Conservation (phyloP, 2,888 invertebrate genomes). For the Agrotis exclamationis region DNA sequence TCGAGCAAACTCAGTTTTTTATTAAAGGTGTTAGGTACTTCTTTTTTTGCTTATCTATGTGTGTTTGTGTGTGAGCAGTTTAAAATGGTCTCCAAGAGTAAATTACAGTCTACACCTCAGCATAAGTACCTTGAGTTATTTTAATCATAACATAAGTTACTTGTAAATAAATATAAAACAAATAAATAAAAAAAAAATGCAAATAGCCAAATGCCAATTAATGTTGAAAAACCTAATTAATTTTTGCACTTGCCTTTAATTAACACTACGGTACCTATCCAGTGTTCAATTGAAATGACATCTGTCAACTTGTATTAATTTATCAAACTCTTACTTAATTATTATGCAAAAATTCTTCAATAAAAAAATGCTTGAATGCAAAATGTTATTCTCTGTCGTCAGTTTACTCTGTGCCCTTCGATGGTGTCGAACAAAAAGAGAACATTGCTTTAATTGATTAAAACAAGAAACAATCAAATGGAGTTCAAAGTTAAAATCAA, state of each 20-base stretch:
- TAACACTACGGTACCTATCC: conserved; percentile 10
- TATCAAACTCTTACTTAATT: background rate
- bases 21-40: no score
- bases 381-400: conserved; percentile 19
- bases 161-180: no score
- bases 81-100: no score
- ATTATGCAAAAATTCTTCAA: background rate
- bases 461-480: background rate
- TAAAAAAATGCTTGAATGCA: background rate
- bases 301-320: conserved; percentile 38
- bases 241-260: conserved; percentile 9
- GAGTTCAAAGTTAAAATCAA: no score
- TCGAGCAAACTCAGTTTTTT: background rate
- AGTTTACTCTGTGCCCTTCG: conserved; percentile 19
- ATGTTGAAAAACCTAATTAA: conserved; percentile 1
- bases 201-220: background rate
- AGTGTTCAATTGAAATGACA: conserved; percentile 25
- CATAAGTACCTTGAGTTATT: no score
- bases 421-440: conserved; percentile 7
- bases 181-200: no score
- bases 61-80: background rate
- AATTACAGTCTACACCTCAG: no score
- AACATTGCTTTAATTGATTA: background rate
- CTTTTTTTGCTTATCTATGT: no score
- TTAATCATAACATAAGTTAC: no score